Conservation (phyloP, 2,888 invertebrate genomes). For the Drosophila rellima region DNA sequence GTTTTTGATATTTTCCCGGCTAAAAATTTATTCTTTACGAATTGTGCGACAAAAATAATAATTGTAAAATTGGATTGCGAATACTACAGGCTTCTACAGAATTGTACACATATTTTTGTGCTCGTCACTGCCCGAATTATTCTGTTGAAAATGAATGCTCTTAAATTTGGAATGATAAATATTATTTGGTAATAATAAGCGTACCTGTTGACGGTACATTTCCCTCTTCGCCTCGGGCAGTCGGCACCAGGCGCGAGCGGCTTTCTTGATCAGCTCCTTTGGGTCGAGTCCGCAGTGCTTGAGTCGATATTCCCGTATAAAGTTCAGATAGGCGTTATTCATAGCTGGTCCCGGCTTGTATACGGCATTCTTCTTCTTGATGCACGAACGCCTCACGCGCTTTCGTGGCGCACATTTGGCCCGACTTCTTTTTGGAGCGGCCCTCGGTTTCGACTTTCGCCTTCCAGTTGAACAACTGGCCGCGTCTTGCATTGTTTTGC, state of each 20-base stretch:
- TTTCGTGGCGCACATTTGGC: neutral
- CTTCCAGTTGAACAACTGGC: neutral
- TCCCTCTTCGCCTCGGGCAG: slow-evolving; percentile 35
- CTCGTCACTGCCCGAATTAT: neutral
- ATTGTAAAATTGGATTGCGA: neutral
- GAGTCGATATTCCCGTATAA: slow-evolving; percentile 41
- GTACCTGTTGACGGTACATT: slow-evolving; percentile 43
- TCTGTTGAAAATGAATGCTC: neutral
- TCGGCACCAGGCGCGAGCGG: slow-evolving; percentile 54
- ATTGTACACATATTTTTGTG: neutral
- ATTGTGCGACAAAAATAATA: neutral
- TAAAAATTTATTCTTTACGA: neutral
- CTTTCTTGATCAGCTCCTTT: slow-evolving; percentile 40
- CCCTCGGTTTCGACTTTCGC: neutral
- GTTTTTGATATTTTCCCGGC: neutral
- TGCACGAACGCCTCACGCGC: neutral
- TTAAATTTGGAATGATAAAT: neutral
- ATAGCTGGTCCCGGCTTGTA: slow-evolving; percentile 21
- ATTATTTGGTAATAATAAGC: no score
- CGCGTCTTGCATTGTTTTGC: neutral
- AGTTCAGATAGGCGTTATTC: slow-evolving; percentile 52
- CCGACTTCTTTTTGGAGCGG: neutral
- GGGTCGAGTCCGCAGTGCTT: slow-evolving; percentile 48
- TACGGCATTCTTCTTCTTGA: neutral
- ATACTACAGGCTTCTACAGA: slow-evolving; percentile 3